A percentile compares a stretch with the other conserved stretches of the same genome.
Evolutionary conservation across 2,113 vertebrate genomes (phyloP).

Genomic region (Malaclemys terrapin): DNA sequence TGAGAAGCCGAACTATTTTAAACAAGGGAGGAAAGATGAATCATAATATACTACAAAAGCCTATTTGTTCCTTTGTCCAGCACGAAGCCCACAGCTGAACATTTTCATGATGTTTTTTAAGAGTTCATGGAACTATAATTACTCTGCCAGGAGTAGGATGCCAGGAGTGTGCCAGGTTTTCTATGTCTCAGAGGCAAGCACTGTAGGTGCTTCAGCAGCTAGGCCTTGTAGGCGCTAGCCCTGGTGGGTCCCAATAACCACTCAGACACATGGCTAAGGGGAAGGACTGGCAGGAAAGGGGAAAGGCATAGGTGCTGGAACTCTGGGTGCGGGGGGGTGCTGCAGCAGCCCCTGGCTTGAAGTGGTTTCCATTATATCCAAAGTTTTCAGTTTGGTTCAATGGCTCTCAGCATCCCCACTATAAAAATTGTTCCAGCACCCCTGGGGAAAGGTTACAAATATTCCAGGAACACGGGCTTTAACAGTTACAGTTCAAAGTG

Average conservation of each 20-base stretch:
- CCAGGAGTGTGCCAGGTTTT: background rate
- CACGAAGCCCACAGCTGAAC: background rate
- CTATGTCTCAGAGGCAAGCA: background rate
- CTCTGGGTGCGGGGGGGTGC: too few species aligned
- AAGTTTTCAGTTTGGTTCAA: too few species aligned
- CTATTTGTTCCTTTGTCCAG: background rate
- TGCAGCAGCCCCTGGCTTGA: too few species aligned
- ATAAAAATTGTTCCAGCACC: too few species aligned
- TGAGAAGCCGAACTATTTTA: conserved; percentile 7
- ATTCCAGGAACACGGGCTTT: background rate
- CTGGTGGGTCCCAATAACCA: too few species aligned
- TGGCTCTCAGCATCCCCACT: too few species aligned
- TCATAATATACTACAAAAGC: background rate
- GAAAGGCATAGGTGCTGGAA: too few species aligned
- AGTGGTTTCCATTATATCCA: too few species aligned
- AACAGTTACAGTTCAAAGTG: background rate
- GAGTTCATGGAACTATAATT: background rate
- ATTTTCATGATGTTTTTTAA: conserved; percentile 12
- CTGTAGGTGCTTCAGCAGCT: too few species aligned
- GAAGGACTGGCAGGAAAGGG: background rate
- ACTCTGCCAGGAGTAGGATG: background rate
- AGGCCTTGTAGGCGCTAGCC: too few species aligned
- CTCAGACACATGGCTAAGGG: background rate
- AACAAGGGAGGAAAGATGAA: conserved; percentile 29
- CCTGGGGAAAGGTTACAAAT: too few species aligned